Evolutionary conservation across 2,113 vertebrate species (phyloP).

Genomic region (Poeciliopsis retropinna): DNA sequence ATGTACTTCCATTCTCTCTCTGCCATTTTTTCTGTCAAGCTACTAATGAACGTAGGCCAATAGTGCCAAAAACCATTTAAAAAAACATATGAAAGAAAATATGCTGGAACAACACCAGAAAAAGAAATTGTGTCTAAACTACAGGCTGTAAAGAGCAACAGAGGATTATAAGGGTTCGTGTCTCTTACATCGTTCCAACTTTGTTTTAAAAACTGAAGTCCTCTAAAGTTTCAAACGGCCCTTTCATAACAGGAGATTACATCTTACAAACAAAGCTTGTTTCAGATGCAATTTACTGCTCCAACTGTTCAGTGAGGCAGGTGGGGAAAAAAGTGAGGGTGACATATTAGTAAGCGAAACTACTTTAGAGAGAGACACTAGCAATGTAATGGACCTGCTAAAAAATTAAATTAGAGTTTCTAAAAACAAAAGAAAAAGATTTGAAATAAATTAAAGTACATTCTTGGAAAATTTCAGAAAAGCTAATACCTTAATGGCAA

Average conservation of each 20-base stretch:
- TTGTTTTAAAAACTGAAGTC: constrained; percentile 11
- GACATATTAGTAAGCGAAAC: constrained; percentile 55
- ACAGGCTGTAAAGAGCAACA: constrained; percentile 6
- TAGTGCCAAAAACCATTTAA: no score
- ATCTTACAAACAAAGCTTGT: constrained; percentile 36
- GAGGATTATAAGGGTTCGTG: constrained; percentile 4
- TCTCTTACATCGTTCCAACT: constrained; percentile 2
- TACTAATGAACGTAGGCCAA: no score
- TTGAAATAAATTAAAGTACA: constrained; percentile 48
- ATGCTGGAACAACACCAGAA: no score
- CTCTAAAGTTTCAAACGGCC: constrained; percentile 13
- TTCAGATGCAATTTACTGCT: constrained; percentile 36
- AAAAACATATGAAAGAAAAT: no score
- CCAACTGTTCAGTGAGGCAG: neutral
- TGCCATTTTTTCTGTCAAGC: no score
- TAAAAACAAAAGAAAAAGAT: constrained; percentile 42
- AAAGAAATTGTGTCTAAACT: neutral
- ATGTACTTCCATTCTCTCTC: no score
- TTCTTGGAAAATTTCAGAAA: constrained; percentile 54
- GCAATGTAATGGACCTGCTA: constrained; percentile 43
- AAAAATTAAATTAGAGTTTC: constrained; percentile 49
- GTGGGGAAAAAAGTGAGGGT: constrained; percentile 14
- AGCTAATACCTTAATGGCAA: constrained; percentile 64
- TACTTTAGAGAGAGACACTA: constrained; percentile 46
- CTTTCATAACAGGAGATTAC: constrained; percentile 33